Base-by-base conservation (phyloP, 2,888 invertebrate genomes). In the Diarsia dahlii region DNA sequence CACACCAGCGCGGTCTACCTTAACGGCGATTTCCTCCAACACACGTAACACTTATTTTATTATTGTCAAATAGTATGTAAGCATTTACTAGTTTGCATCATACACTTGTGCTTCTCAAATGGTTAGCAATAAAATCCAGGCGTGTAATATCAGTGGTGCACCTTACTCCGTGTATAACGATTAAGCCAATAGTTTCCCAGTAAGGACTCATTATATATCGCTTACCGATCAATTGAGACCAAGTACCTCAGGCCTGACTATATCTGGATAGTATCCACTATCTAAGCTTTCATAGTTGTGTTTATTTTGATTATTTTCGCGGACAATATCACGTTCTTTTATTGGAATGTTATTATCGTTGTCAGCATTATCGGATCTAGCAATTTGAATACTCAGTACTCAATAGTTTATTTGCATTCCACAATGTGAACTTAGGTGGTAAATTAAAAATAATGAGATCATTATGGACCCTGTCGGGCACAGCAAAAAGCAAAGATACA, bases 171-270 rank as follows among this genome's bases (percentile, higher is more conserved):
- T 68, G 3, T 58, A 45, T 66, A 73, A 72, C 74, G 45, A 74
- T 63, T 60, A 46, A 68, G 62, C 50, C 60, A 75, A 74, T 74
- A 63, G 60, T 73, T 84, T 85, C 78, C 15, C 34, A 72, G 82
- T 76, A 85, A 78, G 60, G 58, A 66, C 34, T 75, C 81, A 85
- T 87, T 86, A 82, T 68, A 85, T 79, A 83, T 68, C 73, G 80
- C 80, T 86, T 82, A 79, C 65, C n/a, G 72, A 66, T 78, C 67
- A 75, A 86, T 80, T 79, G 52, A 68, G 78, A 80, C 6, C 71
- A 64, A 60, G 62, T 45, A 68, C 64, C 71, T 12, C 62, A 45
- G 39, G 48, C 66, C 8, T 34, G 20, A 52, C 54, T 45, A 60
- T 65, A 76, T 67, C 34, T 65, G 20, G 58, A 18, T 2, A 13